These are phyloP conservation scores for Tragopan temminckii DNA, from an alignment of 2,797 vertebrate genomes.

Conservation along the genomic window DNA sequence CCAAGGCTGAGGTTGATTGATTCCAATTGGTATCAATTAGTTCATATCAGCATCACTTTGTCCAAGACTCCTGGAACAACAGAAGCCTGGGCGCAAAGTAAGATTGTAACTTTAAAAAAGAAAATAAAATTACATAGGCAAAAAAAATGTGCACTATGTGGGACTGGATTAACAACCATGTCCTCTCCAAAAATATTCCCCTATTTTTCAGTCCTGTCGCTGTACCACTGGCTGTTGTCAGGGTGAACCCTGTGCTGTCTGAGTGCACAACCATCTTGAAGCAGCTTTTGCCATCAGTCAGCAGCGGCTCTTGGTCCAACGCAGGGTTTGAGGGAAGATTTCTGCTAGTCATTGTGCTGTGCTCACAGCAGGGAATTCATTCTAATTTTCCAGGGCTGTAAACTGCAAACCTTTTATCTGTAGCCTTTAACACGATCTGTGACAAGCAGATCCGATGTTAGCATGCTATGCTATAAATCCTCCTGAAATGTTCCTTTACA, in stretches of 20 bases:
- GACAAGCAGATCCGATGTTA: neutral
- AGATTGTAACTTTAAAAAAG: neutral
- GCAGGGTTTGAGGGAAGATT: neutral
- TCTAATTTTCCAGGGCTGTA: conserved; percentile 35
- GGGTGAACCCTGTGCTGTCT: neutral
- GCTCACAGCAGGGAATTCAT: conserved; percentile 1
- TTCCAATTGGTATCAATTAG: too few relatives aligned
- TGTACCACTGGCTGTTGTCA: fast-evolving
- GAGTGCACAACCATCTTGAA: neutral
- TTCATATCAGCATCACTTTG: fast-evolving
- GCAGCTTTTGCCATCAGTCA: neutral
- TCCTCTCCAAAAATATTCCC: fast-evolving
- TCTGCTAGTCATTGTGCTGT: neutral
- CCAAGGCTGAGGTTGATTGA: fast-evolving
- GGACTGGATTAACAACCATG: neutral
- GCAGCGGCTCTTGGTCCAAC: neutral
- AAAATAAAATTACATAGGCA: neutral
- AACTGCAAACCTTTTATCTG: conserved; percentile 33
- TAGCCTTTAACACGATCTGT: conserved; percentile 1
- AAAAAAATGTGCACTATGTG: fast-evolving
- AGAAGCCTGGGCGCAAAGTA: fast-evolving
- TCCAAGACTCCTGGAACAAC: neutral
- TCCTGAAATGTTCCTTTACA: conserved; percentile 30
- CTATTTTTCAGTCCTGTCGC: neutral
- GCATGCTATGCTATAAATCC: conserved; percentile 13